A percentile compares a stretch with the other conserved stretches of the same genome.
Evolutionary conservation across 2,888 invertebrate genomes (phyloP).

Genomic region (Platynereis dumerilii): DNA sequence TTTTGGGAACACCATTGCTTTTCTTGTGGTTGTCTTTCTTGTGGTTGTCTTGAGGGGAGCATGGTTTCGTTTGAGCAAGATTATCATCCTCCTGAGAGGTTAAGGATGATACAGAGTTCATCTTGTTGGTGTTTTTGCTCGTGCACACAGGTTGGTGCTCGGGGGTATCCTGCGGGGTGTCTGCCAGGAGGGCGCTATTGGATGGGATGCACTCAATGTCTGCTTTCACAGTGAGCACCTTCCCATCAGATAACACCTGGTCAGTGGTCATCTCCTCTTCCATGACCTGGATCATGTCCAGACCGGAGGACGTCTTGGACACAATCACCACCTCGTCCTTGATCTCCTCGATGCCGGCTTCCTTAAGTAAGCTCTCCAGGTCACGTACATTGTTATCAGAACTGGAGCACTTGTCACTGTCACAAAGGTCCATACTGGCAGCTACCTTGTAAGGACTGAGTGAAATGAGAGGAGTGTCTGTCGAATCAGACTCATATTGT

Average conservation of each 20-base stretch:
- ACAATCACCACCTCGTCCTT: background rate
- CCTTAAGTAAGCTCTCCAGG: slow-evolving; percentile 2
- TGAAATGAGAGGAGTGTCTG: too few relatives aligned
- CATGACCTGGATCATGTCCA: slow-evolving; percentile 2
- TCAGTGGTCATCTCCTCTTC: background rate
- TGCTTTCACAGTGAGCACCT: background rate
- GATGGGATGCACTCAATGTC: slow-evolving; percentile 5
- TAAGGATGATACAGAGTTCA: background rate
- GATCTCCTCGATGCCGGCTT: slow-evolving; percentile 7
- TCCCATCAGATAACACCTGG: background rate
- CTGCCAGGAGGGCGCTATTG: slow-evolving; percentile 2
- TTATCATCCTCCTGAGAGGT: background rate
- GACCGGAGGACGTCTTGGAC: background rate
- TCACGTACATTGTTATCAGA: background rate
- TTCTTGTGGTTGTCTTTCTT: background rate
- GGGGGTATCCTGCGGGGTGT: background rate
- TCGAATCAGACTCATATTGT: too few relatives aligned
- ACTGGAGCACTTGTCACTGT: too few relatives aligned
- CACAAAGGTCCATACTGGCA: too few relatives aligned
- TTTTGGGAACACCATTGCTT: background rate
- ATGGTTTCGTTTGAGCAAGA: background rate
- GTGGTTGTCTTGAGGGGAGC: too few relatives aligned
- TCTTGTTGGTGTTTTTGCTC: background rate
- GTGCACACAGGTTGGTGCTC: background rate
- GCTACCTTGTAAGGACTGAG: too few relatives aligned